phyloP scores from a whole-genome alignment of 2,797 vertebrate species.

The Distichodus sexfasciatus region DNA sequence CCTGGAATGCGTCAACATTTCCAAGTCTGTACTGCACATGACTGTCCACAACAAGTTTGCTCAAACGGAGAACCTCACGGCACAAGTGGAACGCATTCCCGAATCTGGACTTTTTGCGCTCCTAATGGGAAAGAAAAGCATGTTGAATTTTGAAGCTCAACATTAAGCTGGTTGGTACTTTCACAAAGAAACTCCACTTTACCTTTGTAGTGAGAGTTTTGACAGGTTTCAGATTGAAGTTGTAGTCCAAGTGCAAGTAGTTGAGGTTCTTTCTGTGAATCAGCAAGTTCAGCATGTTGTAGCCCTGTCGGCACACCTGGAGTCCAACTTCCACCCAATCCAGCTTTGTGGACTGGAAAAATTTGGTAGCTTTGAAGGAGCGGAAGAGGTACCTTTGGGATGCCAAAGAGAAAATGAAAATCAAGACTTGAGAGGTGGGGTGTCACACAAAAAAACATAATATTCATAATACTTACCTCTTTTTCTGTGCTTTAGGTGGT shows the following conservation, averaged over 20 bases:
- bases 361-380: conserved; percentile 98
- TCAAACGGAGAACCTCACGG: conserved; percentile 92
- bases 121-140: conserved; percentile 63
- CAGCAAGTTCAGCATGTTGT: conserved; percentile 99
- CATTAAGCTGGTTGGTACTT: no score
- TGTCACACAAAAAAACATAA: background rate
- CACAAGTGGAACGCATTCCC: conserved; percentile 98
- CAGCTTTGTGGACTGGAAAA: conserved; percentile 98
- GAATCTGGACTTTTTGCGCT: conserved; percentile 97
- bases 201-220: conserved; percentile 99
- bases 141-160: no score
- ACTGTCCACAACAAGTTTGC: conserved; percentile 98
- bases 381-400: conserved; percentile 91
- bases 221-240: conserved; percentile 98
- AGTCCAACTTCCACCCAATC: conserved; percentile 99
- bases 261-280: conserved; percentile 99
- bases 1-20: conserved; percentile 98
- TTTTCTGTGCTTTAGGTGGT: conserved; percentile 98
- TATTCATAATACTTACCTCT: conserved; percentile 76
- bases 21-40: conserved; percentile 97
- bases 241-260: conserved; percentile 98
- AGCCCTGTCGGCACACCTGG: conserved; percentile 97
- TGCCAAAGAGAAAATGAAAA: background rate
- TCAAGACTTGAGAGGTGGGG: background rate
- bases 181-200: background rate